phyloP scores from a whole-genome alignment of 2,888 invertebrate species.

The Lithosia quadra region DNA sequence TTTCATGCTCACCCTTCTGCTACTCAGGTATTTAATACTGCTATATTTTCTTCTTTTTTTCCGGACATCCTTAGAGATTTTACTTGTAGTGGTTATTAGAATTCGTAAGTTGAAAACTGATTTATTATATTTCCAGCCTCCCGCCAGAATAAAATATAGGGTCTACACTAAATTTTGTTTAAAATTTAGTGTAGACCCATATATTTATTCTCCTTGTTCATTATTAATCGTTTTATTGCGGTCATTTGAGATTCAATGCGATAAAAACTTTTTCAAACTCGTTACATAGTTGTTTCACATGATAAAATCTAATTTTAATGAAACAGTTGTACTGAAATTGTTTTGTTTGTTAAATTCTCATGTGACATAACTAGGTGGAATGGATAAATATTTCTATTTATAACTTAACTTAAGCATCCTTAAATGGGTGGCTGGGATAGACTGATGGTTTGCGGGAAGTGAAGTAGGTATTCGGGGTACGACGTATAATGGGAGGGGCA shows the following conservation, averaged over 20 bases:
- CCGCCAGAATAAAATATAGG: no score
- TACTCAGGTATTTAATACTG: no score
- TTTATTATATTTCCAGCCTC: no score
- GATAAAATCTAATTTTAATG: not conserved
- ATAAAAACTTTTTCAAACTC: not conserved
- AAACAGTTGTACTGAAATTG: not conserved
- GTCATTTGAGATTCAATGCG: not conserved
- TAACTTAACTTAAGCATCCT: no score
- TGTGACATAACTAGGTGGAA: not conserved
- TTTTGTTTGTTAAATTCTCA: not conserved
- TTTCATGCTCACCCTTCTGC: no score
- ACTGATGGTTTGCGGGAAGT: not conserved
- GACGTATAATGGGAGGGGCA: not conserved
- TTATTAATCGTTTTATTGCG: not conserved
- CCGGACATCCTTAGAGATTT: constrained; percentile 15
- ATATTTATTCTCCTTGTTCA: not conserved
- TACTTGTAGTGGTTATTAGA: constrained; percentile 3
- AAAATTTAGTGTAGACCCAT: not conserved
- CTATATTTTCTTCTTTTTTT: not conserved
- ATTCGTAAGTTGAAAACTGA: not conserved
- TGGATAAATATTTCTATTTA: not conserved
- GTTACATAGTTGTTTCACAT: not conserved
- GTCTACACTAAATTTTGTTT: no score
- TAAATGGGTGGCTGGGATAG: not conserved
- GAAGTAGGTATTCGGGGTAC: not conserved